Conservation (phyloP, 2,797 vertebrate genomes). For the Halcyon smyrnensis region DNA sequence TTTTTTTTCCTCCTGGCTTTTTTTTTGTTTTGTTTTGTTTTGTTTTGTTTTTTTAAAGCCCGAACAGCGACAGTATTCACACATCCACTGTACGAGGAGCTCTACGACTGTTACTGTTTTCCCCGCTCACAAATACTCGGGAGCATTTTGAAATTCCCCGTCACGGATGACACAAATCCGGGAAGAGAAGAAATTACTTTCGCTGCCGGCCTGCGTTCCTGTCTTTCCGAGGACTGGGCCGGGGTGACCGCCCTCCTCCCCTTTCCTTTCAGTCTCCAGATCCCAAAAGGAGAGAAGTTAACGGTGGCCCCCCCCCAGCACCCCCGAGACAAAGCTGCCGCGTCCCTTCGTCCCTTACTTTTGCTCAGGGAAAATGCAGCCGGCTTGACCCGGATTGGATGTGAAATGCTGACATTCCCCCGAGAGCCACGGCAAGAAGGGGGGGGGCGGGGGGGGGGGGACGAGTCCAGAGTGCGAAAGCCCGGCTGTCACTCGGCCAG, state of each 20-base stretch:
- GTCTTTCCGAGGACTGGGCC: background rate
- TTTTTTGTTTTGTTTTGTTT: background rate
- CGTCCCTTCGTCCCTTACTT: background rate
- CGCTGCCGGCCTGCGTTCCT: background rate
- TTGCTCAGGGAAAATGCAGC: background rate
- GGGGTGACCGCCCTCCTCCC: background rate
- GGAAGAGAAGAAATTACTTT: background rate
- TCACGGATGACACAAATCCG: background rate
- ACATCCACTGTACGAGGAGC: background rate
- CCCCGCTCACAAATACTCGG: background rate
- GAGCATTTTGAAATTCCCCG: background rate
- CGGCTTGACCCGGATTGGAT: background rate
- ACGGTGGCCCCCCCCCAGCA: no score
- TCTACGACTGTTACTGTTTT: background rate
- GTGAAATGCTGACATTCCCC: background rate
- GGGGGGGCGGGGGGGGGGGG: no score
- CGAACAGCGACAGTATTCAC: background rate
- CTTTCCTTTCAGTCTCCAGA: background rate
- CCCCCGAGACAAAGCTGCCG: background rate
- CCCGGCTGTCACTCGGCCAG: background rate
- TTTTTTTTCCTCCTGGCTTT: background rate
- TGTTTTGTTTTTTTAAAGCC: background rate
- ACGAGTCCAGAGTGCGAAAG: background rate
- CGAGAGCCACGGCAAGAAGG: background rate
- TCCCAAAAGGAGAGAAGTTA: background rate